Evolutionary conservation across 2,113 vertebrate species (phyloP).

Genomic region (Cryptomyrus ogoouensis): DNA sequence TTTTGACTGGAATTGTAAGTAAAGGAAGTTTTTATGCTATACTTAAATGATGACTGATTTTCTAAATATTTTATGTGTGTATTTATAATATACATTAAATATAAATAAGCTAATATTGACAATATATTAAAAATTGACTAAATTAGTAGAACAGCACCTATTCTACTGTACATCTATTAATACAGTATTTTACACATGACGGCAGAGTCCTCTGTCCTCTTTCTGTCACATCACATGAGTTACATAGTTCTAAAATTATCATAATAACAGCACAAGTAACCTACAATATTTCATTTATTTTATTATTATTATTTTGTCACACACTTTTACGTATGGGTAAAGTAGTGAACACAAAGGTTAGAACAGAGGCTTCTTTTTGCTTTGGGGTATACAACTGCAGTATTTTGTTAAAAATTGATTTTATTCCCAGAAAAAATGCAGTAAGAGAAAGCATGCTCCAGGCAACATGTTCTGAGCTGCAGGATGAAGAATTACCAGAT

Average conservation of each 20-base stretch:
- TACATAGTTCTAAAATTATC: neutral
- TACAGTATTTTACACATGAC: neutral
- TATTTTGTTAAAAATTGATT: constrained; percentile 22
- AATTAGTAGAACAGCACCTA: neutral
- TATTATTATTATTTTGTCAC: neutral
- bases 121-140: neutral
- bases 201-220: neutral
- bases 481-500: constrained; percentile 39
- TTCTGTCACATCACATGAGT: neutral
- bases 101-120: neutral
- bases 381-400: constrained; percentile 14
- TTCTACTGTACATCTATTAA: neutral
- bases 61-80: neutral
- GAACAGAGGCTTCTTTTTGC: constrained; percentile 3
- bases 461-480: constrained; percentile 38
- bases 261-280: neutral
- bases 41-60: neutral
- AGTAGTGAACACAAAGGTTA: constrained; percentile 28
- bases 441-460: constrained; percentile 30
- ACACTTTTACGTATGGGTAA: constrained; percentile 4
- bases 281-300: neutral
- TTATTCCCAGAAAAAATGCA: constrained; percentile 13
- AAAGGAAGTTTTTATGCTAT: neutral
- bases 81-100: neutral
- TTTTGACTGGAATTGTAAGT: neutral